Base-by-base conservation (phyloP, 2,888 invertebrate species). In the Phragmatobia fuliginosa region DNA sequence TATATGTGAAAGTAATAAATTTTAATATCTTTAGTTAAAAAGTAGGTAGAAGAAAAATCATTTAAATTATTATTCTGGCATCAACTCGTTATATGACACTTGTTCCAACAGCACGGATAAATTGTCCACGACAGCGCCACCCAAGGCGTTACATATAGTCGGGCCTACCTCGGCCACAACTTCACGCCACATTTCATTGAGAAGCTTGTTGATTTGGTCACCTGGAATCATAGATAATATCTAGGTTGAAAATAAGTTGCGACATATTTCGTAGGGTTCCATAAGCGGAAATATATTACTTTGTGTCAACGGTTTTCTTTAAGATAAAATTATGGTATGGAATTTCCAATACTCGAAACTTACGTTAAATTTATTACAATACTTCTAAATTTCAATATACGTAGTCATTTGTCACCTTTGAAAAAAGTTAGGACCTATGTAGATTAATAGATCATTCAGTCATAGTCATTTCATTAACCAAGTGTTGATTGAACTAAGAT, bases 161-260 rank as follows among this genome's bases (percentile, higher is more conserved):
- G 91, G 91, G 0, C 92, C 92, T 0, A 92, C 91, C 21, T 90
- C 90, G n/a, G 83, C 83, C 4, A 91, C 87, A 3, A 93, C 83
- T 68, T 92, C 90, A 32, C 86, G 85, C 91, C 91, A 92, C 81
- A 92, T 79, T 66, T 92, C 91, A 78, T 92, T 93, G 4, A 92
- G 79, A 11, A 92, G 82, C 58, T 80, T 90, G 82, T 92, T 92
- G 62, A 92, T 85, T 82, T 90, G 90, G 58, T 92, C 92, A 81
- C 91, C 91, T 92, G 87, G 25, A 87, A 86, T 31, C 32, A 63
- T 45, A n/a, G n/a, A 32, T 45, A 63, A 63, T 49, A 59, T 59
- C 59, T 21, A 32, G 31, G 8, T 59, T 8, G 7, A 59, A 58
- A 32, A 56, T 10, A 28, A 16, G 25, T 28, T 56, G 14, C 14